These are phyloP conservation scores for Clamator glandarius DNA, from an alignment of 2,797 vertebrate species.

Conservation along the genomic window DNA sequence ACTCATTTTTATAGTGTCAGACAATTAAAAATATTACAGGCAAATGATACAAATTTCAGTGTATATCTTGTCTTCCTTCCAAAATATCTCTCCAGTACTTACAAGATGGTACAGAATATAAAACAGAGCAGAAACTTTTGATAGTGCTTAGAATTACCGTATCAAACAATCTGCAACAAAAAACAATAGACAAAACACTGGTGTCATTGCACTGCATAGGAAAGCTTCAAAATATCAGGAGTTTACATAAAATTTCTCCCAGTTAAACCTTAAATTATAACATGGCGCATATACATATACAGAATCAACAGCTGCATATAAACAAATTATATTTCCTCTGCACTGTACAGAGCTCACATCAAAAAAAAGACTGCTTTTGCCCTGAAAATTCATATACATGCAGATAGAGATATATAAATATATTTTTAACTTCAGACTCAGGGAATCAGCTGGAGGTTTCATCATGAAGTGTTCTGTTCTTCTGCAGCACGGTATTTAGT, in stretches of 20 bases:
- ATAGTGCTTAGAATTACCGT: background rate
- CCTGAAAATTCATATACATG: background rate
- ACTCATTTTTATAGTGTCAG: conserved; percentile 12
- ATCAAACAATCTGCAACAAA: background rate
- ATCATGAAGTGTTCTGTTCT: conserved; percentile 75
- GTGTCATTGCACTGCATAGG: background rate
- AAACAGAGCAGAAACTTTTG: background rate
- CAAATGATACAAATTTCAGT: background rate
- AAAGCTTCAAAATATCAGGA: background rate
- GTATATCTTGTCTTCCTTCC: background rate
- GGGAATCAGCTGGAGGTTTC: conserved; percentile 46
- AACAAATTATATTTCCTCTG: conserved; percentile 27
- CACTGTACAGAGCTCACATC: conserved; percentile 37
- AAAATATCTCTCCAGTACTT: background rate
- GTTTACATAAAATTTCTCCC: background rate
- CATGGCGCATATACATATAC: background rate
- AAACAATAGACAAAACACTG: background rate
- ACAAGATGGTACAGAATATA: background rate
- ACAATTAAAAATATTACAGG: background rate
- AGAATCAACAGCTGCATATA: conserved; percentile 50
- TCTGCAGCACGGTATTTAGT: conserved; percentile 85
- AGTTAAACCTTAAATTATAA: conserved; percentile 54
- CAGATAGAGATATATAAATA: no score
- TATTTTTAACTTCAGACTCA: background rate
- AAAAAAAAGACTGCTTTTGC: background rate